These are phyloP conservation scores for Lepus timidus DNA, from an alignment of 2,113 vertebrate genomes.

Conservation along the genomic window DNA sequence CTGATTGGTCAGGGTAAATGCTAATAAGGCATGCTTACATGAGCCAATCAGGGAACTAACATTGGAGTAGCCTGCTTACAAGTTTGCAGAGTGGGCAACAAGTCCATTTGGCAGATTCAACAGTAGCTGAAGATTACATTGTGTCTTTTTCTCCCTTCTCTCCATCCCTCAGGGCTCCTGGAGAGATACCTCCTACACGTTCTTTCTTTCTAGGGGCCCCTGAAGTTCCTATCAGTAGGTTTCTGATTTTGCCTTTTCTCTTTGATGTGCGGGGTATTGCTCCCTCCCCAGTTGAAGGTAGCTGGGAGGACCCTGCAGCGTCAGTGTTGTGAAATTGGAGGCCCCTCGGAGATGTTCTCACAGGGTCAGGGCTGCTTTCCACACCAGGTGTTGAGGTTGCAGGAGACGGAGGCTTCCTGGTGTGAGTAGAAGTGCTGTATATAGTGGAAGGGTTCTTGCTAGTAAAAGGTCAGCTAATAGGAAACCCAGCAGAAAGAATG, in stretches of 20 bases:
- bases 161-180: too few relatives aligned
- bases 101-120: too few relatives aligned
- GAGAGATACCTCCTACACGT: too few relatives aligned
- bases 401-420: background rate
- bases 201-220: too few relatives aligned
- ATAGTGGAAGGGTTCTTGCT: background rate
- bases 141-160: too few relatives aligned
- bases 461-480: background rate
- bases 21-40: too few relatives aligned
- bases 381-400: background rate
- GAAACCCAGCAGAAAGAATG: background rate
- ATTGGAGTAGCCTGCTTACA: too few relatives aligned
- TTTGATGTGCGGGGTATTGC: background rate
- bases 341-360: background rate
- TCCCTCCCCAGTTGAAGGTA: background rate
- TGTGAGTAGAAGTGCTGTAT: background rate
- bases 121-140: too few relatives aligned
- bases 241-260: constrained; percentile 4
- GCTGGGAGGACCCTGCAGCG: background rate
- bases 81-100: too few relatives aligned
- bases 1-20: too few relatives aligned
- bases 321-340: background rate
- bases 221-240: too few relatives aligned
- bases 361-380: background rate
- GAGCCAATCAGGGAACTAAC: too few relatives aligned